Percentiles rank a stretch among this genome's conserved stretches.
Evolutionary conservation across 2,113 vertebrate species (phyloP).

Genomic region (Propithecus coquereli): DNA sequence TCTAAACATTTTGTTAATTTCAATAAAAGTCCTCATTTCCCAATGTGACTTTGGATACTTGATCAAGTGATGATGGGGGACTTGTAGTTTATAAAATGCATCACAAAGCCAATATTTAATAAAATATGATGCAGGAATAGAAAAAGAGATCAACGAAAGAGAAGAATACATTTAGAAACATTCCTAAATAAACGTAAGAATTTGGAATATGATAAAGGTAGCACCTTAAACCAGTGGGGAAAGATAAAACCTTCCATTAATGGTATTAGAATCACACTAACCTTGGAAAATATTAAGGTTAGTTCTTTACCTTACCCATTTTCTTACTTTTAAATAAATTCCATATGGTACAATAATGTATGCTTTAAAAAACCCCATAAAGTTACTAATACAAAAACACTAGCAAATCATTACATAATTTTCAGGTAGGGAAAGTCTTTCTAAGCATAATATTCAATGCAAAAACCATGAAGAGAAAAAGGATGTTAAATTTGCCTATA

Average conservation of each 20-base stretch:
- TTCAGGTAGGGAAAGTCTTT: background rate
- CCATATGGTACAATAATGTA: background rate
- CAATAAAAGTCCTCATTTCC: background rate
- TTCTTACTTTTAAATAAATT: conserved; percentile 26
- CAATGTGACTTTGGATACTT: background rate
- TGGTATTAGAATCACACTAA: background rate
- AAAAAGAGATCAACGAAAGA: background rate
- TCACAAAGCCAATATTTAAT: background rate
- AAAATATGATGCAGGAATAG: background rate
- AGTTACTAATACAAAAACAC: background rate
- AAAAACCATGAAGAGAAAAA: background rate
- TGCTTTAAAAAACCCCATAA: background rate
- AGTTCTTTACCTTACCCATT: background rate
- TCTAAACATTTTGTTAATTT: background rate
- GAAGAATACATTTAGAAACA: background rate
- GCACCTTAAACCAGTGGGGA: background rate
- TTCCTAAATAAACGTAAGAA: background rate
- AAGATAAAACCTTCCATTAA: background rate
- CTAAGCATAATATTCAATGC: background rate
- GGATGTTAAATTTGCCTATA: background rate
- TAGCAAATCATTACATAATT: background rate
- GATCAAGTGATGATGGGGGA: background rate
- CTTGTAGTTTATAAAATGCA: conserved; percentile 4
- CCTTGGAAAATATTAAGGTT: background rate
- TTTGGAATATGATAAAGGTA: background rate